Conservation (phyloP, 2,113 vertebrate species). For the Mugil cephalus region DNA sequence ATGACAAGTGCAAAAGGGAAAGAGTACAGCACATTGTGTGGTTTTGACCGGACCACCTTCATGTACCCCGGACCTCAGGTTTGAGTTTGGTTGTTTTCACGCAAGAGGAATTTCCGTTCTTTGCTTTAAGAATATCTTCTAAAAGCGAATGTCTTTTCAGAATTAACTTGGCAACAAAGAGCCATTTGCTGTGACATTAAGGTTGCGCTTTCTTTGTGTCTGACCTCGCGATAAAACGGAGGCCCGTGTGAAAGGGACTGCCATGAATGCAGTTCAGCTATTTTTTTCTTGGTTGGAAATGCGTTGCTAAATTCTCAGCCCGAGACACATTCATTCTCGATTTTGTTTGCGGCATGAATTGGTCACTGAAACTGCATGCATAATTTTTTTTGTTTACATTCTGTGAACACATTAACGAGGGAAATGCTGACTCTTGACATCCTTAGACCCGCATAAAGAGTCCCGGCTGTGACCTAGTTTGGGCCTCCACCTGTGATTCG, state of each 20-base stretch:
- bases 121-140: too few relatives aligned
- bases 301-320: not conserved
- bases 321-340: not conserved
- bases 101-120: too few relatives aligned
- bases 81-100: too few relatives aligned
- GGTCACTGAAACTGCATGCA: not conserved
- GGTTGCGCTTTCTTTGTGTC: not conserved
- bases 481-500: constrained; percentile 28
- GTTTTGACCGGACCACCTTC: too few relatives aligned
- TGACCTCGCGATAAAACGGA: not conserved
- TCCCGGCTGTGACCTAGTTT: constrained; percentile 53
- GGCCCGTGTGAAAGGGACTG: not conserved
- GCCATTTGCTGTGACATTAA: not conserved
- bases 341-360: not conserved
- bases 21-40: not conserved
- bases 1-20: constrained; percentile 26
- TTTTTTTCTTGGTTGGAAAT: not conserved
- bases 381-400: constrained; percentile 13
- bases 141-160: too few relatives aligned
- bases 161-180: too few relatives aligned
- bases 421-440: constrained; percentile 37
- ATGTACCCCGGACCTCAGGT: too few relatives aligned
- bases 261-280: not conserved
- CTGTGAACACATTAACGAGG: constrained; percentile 10
- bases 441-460: constrained; percentile 7